Evolutionary conservation across 2,888 invertebrate genomes (phyloP).

Genomic region (Mythimna pallens): DNA sequence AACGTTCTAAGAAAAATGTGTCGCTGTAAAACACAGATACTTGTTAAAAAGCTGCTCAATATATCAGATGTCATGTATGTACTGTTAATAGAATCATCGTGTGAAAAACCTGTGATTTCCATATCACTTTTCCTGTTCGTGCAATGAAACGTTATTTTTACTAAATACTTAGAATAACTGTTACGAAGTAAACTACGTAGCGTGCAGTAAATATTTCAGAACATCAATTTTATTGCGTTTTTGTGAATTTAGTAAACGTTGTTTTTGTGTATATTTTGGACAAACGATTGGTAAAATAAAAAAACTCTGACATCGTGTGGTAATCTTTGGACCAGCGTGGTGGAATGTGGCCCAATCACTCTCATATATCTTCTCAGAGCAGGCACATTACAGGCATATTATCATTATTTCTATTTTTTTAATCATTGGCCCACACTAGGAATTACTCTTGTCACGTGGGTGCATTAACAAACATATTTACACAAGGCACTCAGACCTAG

Average conservation of each 20-base stretch:
- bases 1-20: not conserved
- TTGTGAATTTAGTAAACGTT: conserved; percentile 34
- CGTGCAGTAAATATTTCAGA: conserved; percentile 30
- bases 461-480: too few relatives aligned
- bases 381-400: too few relatives aligned
- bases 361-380: too few relatives aligned
- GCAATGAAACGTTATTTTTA: conserved; percentile 32
- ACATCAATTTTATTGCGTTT: conserved; percentile 32
- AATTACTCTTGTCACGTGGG: too few relatives aligned
- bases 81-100: not conserved
- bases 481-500: too few relatives aligned
- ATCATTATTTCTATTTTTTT: too few relatives aligned
- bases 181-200: conserved; percentile 31
- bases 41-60: not conserved
- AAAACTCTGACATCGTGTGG: conserved; percentile 1
- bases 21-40: conserved; percentile 1
- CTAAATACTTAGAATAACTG: conserved; percentile 50
- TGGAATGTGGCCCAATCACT: not conserved
- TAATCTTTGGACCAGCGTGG: not conserved
- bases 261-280: conserved; percentile 26
- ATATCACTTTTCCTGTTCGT: conserved; percentile 45
- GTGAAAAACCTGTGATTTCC: conserved; percentile 12
- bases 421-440: too few relatives aligned
- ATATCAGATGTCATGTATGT: not conserved
- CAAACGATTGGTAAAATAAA: conserved; percentile 15